These are phyloP conservation scores for Martes martes DNA, from an alignment of 2,113 vertebrate species.

Conservation along the genomic window DNA sequence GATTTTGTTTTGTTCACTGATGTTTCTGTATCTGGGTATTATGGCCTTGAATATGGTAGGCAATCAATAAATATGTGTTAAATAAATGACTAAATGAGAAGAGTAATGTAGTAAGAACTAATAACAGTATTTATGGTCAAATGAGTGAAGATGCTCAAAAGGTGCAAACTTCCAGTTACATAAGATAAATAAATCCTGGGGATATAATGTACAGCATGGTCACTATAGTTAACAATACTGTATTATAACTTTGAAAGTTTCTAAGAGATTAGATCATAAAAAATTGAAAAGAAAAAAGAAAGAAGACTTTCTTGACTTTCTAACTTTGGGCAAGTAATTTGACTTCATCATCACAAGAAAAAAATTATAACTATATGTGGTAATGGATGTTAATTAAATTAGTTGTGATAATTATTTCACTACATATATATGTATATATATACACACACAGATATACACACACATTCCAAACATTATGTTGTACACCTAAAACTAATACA, in stretches of 20 bases:
- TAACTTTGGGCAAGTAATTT: no score
- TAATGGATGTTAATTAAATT: background rate
- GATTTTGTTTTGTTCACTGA: background rate
- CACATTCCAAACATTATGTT: background rate
- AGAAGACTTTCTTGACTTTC: no score
- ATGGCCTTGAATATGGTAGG: background rate
- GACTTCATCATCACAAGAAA: background rate
- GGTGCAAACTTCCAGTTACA: background rate
- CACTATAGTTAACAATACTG: background rate
- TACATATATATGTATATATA: background rate
- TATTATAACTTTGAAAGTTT: background rate
- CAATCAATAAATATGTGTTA: background rate
- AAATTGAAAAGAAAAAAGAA: background rate
- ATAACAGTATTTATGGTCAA: background rate
- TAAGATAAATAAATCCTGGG: background rate
- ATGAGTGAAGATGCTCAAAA: background rate
- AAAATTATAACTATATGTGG: background rate
- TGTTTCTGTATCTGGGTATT: background rate
- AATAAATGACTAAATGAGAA: background rate
- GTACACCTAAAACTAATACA: background rate
- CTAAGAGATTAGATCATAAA: background rate
- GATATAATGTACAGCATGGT: background rate
- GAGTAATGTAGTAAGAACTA: background rate
- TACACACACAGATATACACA: background rate
- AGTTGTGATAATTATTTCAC: background rate